Evolutionary conservation across 2,113 vertebrate species (phyloP).

Genomic region (Lucifuga dentata): DNA sequence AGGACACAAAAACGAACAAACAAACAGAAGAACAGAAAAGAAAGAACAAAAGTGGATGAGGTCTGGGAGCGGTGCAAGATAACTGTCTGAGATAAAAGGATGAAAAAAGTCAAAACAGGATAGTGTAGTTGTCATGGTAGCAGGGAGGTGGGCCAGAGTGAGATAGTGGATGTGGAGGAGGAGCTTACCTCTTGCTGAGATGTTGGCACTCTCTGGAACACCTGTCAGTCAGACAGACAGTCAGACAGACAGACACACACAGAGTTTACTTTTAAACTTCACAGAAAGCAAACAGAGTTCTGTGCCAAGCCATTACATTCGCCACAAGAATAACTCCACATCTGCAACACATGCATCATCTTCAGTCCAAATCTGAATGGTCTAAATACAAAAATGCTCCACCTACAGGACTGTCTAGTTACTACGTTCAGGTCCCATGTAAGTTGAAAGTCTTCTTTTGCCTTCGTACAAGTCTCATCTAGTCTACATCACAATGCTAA

Average conservation of each 20-base stretch:
- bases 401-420: background rate
- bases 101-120: conserved; percentile 80
- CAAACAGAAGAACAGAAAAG: conserved; percentile 69
- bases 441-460: background rate
- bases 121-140: conserved; percentile 68
- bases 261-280: conserved; percentile 74
- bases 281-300: background rate
- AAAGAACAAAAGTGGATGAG: conserved; percentile 89
- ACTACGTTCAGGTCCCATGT: background rate
- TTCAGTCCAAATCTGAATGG: background rate
- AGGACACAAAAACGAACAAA: conserved; percentile 53
- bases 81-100: conserved; percentile 82
- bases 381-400: background rate
- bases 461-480: conserved; percentile 6
- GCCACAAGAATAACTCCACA: conserved; percentile 10
- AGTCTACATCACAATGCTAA: conserved; percentile 42
- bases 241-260: conserved; percentile 78
- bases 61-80: conserved; percentile 86
- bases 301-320: background rate
- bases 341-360: background rate
- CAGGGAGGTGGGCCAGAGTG: conserved; percentile 22
- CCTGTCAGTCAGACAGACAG: conserved; percentile 84
- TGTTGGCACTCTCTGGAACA: conserved; percentile 83
- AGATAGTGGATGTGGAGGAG: conserved; percentile 15
- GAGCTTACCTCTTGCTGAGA: conserved; percentile 91